These are phyloP conservation scores for Formicarius rufipectus DNA, from an alignment of 2,113 vertebrate species.

Conservation along the genomic window DNA sequence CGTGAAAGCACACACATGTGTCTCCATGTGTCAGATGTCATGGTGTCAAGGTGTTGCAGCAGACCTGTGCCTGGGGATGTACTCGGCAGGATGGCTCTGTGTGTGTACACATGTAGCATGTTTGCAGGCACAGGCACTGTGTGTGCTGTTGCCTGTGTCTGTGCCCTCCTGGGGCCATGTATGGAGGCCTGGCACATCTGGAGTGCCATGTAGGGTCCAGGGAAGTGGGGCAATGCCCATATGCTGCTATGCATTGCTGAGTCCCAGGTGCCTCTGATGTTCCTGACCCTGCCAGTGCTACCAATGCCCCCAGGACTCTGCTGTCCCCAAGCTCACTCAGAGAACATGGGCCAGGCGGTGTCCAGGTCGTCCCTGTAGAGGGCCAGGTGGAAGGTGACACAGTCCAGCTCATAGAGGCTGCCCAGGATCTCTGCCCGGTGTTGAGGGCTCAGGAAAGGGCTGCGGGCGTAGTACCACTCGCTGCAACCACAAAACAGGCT, in stretches of 20 bases:
- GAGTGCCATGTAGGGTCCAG: rapidly evolving
- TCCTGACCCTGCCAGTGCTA: background rate
- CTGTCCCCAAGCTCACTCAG: background rate
- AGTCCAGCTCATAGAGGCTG: conserved; percentile 70
- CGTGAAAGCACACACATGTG: rapidly evolving
- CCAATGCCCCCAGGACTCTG: background rate
- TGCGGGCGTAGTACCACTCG: conserved; percentile 75
- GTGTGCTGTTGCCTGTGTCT: background rate
- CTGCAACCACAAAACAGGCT: conserved; percentile 41
- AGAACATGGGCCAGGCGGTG: conserved; percentile 72
- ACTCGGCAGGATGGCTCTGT: background rate
- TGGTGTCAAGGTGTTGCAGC: background rate
- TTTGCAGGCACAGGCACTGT: rapidly evolving
- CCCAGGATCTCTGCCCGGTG: conserved; percentile 62
- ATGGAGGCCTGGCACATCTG: background rate
- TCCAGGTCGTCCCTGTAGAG: conserved; percentile 69
- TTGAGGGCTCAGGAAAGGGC: conserved; percentile 69
- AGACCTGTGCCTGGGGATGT: background rate
- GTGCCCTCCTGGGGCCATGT: background rate
- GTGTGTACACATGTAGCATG: background rate
- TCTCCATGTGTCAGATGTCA: background rate
- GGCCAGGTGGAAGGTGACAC: conserved; percentile 68
- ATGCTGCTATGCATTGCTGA: background rate
- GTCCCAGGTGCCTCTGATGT: background rate
- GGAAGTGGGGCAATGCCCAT: too few species aligned